Base-by-base conservation (phyloP, 2,113 vertebrate genomes). In the Nannobrachium achirus region DNA sequence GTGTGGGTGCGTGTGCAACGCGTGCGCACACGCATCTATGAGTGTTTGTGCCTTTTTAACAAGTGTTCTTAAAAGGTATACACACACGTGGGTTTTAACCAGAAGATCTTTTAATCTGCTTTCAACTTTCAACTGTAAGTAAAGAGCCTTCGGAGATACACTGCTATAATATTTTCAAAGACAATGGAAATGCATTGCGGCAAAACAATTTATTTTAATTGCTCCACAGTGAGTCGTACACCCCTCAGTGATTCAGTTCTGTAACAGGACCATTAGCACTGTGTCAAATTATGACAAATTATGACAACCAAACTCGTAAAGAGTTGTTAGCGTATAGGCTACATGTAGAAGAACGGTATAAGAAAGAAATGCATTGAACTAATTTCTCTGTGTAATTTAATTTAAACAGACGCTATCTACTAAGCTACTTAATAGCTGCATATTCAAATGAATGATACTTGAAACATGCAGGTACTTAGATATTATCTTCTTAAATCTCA, bases 51-150 rank as follows among this genome's bases (percentile, higher is more conserved):
- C 1, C 40, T 58, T 33, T 40, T 9, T 13, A 4, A 48, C 13
- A 13, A 10, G 14, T 46, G 14, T 46, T 15, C 13, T 48, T 51
- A n/a, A 16, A 51, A 51, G 16, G 49, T 8, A 51, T 1, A 51
- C 8, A n/a, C 49, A 16, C 9, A 3, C 10, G 25, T 25, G 52
- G n/a, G 25, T 33, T 3, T 33, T 33, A 33, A 33, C 25, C 3
- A 59, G 14, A 40, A 63, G 42, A 68, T 52, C 19, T 56, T 56
- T 72, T 67, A 25, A 75, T 76, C 19, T 6, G 51, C 16, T 50
- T 52, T n/a, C 64, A 40, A 63, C 45, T 18, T 65, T 33, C 8
- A 56, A 25, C 25, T 33, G 25, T 33, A 56, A 10, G 65, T 45
- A 13, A 49, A 52, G 7, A 57, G 11, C 2, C 40, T 59, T 42